phyloP scores from a whole-genome alignment of 2,797 vertebrate species.

The Malacoctenus gilli region DNA sequence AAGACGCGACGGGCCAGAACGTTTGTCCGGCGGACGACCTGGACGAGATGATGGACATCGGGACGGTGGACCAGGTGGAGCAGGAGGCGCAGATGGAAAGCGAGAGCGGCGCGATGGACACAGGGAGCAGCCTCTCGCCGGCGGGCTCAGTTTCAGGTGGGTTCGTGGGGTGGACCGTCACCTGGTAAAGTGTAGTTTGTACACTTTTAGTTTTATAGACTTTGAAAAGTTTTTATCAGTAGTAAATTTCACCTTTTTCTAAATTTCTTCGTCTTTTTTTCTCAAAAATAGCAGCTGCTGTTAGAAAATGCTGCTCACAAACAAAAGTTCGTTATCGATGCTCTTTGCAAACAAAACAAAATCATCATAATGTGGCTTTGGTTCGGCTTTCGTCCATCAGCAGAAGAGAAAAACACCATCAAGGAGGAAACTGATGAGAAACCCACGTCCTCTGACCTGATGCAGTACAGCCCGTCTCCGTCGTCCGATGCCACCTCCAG shows the following conservation, averaged over 20 bases:
- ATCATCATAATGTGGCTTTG: too few relatives aligned
- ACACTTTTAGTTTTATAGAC: too few relatives aligned
- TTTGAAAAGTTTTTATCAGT: too few relatives aligned
- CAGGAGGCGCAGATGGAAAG: conserved; percentile 74
- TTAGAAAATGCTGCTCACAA: too few relatives aligned
- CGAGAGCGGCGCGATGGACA: conserved; percentile 27
- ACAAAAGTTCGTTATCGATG: too few relatives aligned
- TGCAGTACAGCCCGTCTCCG: conserved; percentile 32
- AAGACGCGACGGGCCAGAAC: not conserved
- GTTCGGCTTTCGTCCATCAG: too few relatives aligned
- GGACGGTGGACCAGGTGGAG: conserved; percentile 66
- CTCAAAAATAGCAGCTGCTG: too few relatives aligned
- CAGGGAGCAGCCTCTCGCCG: conserved; percentile 28
- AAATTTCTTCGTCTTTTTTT: too few relatives aligned
- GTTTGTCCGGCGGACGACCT: conserved; percentile 39
- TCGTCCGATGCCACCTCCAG: conserved; percentile 31
- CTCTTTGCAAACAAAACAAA: too few relatives aligned
- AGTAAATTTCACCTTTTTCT: too few relatives aligned
- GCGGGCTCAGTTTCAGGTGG: conserved; percentile 43
- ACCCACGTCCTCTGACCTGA: conserved; percentile 38
- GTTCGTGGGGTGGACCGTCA: not conserved
- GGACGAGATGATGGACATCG: conserved; percentile 76
- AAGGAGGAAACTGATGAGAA: conserved; percentile 52
- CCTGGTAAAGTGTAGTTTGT: too few relatives aligned
- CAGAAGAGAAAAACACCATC: conserved; percentile 14